These are phyloP conservation scores for Enteromius viviparus DNA, from an alignment of 2,797 vertebrate species.

Conservation along the genomic window DNA sequence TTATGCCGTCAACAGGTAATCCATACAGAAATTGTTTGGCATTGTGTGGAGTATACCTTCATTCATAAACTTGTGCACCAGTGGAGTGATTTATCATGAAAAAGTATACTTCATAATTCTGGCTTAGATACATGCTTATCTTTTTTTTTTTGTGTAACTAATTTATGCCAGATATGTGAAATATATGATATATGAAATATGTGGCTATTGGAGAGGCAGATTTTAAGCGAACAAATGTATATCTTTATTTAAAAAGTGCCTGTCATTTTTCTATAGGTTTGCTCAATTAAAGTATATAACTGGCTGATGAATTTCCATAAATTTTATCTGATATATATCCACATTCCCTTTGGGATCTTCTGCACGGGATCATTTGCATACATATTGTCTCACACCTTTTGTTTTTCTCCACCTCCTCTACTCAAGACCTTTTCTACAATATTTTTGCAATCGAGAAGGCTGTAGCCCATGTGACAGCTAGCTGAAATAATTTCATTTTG, in stretches of 20 bases:
- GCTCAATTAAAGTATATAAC: constrained; percentile 50
- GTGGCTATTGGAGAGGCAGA: neutral
- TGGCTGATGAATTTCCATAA: constrained; percentile 54
- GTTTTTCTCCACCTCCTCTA: constrained; percentile 44
- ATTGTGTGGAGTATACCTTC: neutral
- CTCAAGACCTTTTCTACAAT: constrained; percentile 19
- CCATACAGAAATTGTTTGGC: constrained; percentile 11
- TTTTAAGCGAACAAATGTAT: constrained; percentile 32
- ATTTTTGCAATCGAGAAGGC: constrained; percentile 14
- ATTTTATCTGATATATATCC: constrained; percentile 46
- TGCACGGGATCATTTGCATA: constrained; percentile 75
- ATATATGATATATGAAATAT: too few species aligned
- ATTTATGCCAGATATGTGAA: neutral
- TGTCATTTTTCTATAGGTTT: constrained; percentile 37
- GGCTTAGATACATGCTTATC: constrained; percentile 16
- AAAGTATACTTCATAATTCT: neutral
- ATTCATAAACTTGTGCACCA: constrained; percentile 9
- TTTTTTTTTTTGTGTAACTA: constrained; percentile 9
- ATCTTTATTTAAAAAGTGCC: constrained; percentile 37
- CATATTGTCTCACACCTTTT: constrained; percentile 79
- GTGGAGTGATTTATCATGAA: neutral
- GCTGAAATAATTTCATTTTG: neutral
- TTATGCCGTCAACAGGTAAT: neutral
- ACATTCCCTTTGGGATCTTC: constrained; percentile 50
- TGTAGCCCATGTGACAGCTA: constrained; percentile 1